Conservation (phyloP, 1,140 invertebrate genomes). For the Cotesia vestalis region DNA sequence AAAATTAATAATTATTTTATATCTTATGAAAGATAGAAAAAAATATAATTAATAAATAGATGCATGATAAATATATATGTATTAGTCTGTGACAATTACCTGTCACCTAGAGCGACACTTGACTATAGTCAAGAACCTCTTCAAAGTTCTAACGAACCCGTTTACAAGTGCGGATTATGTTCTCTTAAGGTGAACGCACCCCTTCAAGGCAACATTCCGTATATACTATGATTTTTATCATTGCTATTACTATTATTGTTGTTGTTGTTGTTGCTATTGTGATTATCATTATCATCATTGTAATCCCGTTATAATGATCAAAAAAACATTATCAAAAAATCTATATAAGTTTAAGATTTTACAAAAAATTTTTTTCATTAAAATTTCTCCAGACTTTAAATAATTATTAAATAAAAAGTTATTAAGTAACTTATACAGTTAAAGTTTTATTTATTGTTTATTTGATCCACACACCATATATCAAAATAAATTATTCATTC, state of each 20-base stretch:
- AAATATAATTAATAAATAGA: too few relatives aligned
- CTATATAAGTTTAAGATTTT: too few relatives aligned
- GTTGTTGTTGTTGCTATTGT: not conserved
- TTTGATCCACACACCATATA: too few relatives aligned
- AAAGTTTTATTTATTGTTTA: too few relatives aligned
- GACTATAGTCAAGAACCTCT: conserved; percentile 19
- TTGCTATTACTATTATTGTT: conserved; percentile 1
- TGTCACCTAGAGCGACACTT: not conserved
- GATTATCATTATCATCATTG: not conserved
- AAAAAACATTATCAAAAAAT: not conserved
- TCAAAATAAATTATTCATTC: too few relatives aligned
- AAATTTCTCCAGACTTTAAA: too few relatives aligned
- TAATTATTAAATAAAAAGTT: too few relatives aligned
- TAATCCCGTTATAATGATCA: not conserved
- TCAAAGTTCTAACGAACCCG: conserved; percentile 28
- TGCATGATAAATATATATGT: too few relatives aligned
- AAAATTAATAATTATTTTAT: too few relatives aligned
- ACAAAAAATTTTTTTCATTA: too few relatives aligned
- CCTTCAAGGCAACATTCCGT: conserved; percentile 25
- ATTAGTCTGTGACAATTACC: not conserved
- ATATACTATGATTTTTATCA: not conserved
- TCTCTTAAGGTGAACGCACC: conserved; percentile 27
- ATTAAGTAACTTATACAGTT: too few relatives aligned
- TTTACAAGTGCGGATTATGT: conserved; percentile 29
- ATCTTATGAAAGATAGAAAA: too few relatives aligned